Conservation (phyloP, 2,113 vertebrate species). For the Callorhinus ursinus region DNA sequence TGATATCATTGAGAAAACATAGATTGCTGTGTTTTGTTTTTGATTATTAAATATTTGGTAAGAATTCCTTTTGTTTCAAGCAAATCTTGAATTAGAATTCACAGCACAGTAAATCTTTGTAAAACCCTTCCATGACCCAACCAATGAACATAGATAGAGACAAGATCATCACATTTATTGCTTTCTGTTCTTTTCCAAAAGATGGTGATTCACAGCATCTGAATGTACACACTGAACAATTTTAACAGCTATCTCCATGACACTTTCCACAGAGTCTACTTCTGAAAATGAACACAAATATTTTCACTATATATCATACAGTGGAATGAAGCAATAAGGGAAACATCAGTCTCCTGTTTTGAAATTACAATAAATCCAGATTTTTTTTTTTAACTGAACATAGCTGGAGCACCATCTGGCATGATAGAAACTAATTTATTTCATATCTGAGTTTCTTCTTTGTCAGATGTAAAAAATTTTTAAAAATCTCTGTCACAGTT, state of each 20-base stretch:
- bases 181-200: background rate
- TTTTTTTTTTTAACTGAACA: constrained; percentile 45
- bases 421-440: constrained; percentile 21
- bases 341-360: constrained; percentile 66
- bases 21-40: background rate
- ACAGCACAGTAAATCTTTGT: background rate
- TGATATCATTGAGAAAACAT: background rate
- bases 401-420: constrained; percentile 62
- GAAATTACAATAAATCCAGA: constrained; percentile 57
- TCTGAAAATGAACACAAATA: constrained; percentile 53
- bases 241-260: constrained; percentile 1
- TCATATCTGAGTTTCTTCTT: constrained; percentile 34
- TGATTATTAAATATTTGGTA: background rate
- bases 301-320: constrained; percentile 41
- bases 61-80: constrained; percentile 9
- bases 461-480: background rate
- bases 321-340: constrained; percentile 6
- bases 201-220: background rate
- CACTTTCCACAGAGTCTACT: constrained; percentile 13
- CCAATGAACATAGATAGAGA: background rate
- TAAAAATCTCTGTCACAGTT: constrained; percentile 15
- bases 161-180: background rate
- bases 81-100: constrained; percentile 31
- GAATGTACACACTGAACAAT: background rate
- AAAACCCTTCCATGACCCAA: background rate